phyloP scores from a whole-genome alignment of 1,140 invertebrate species.

The Drosophila truncata region DNA sequence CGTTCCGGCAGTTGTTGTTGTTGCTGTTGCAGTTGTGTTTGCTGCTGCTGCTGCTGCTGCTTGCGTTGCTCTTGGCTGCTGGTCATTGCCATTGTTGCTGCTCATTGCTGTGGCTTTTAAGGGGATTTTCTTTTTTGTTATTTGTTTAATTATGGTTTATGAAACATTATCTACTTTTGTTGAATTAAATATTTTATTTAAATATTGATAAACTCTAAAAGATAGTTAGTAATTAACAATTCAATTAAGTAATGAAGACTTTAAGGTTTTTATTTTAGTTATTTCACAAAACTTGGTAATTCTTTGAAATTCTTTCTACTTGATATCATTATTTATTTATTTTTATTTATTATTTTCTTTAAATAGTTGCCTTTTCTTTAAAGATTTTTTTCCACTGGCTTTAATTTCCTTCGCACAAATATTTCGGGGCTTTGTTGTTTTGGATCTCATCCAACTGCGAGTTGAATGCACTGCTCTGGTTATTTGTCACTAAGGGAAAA shows the following conservation, averaged over 20 bases:
- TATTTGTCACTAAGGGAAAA: constrained; percentile 12
- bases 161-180: constrained; percentile 5
- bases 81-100: constrained; percentile 58
- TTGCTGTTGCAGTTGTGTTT: constrained; percentile 16
- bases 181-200: background rate
- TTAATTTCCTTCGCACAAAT: background rate
- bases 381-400: too few species aligned
- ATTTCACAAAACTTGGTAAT: background rate
- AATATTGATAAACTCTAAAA: too few species aligned
- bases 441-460: constrained; percentile 34
- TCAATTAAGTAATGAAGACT: background rate
- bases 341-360: background rate
- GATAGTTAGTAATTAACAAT: too few species aligned
- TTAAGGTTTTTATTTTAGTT: background rate
- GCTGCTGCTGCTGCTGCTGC: constrained; percentile 25
- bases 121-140: constrained; percentile 3
- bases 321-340: background rate
- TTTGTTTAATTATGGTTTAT: constrained; percentile 18
- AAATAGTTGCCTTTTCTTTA: background rate
- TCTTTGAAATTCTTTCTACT: background rate
- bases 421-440: background rate
- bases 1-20: constrained; percentile 14
- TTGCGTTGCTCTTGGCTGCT: constrained; percentile 42
- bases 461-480: constrained; percentile 47
- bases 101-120: constrained; percentile 54